Conservation (phyloP, 1,140 invertebrate genomes). For the Drosophila bipectinata region DNA sequence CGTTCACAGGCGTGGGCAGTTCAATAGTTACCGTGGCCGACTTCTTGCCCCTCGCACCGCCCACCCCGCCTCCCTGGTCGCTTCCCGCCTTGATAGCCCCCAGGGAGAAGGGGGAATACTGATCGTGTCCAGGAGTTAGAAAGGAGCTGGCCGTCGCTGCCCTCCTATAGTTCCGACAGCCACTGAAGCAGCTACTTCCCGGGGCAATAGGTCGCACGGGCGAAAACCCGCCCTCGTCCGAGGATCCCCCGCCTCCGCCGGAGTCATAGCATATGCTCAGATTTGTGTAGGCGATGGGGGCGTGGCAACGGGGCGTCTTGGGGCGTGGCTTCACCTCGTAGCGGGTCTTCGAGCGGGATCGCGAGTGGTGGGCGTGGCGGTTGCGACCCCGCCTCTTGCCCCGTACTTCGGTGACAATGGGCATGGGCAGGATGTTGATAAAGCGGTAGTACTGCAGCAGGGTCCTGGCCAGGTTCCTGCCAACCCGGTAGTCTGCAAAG, state of each 20-base stretch:
- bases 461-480: slow-evolving; percentile 90
- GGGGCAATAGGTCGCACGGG: slow-evolving; percentile 67
- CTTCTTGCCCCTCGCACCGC: slow-evolving; percentile 33
- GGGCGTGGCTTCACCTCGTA: slow-evolving; percentile 85
- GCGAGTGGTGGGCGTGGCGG: slow-evolving; percentile 84
- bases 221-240: slow-evolving; percentile 83
- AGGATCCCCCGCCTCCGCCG: slow-evolving; percentile 81
- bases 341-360: slow-evolving; percentile 84
- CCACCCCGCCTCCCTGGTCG: slow-evolving; percentile 30
- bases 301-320: slow-evolving; percentile 85
- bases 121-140: slow-evolving; percentile 54
- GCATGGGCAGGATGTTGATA: slow-evolving; percentile 88
- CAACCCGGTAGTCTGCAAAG: slow-evolving; percentile 87
- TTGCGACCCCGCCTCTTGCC: slow-evolving; percentile 84
- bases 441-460: slow-evolving; percentile 92
- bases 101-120: slow-evolving; percentile 59
- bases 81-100: slow-evolving; percentile 79
- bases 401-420: slow-evolving; percentile 85
- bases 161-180: slow-evolving; percentile 71
- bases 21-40: slow-evolving; percentile 53
- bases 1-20: slow-evolving; percentile 69
- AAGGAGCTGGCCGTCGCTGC: slow-evolving; percentile 56
- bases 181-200: slow-evolving; percentile 76
- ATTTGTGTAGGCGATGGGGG: slow-evolving; percentile 86
- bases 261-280: slow-evolving; percentile 86